Conservation (phyloP, 2,797 vertebrate species). For the Lophius americanus region DNA sequence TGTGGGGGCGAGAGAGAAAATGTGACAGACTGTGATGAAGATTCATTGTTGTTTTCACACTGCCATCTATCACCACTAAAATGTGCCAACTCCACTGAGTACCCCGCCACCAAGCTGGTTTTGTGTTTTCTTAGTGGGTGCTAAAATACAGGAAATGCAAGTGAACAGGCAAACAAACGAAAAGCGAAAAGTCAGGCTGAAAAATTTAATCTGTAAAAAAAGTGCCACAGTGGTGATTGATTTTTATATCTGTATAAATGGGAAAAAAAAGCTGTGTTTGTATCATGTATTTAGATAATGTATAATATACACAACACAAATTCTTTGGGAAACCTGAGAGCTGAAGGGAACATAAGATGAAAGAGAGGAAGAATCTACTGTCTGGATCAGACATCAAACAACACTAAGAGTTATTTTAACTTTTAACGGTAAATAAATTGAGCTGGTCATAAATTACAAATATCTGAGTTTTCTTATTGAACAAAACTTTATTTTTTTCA, state of each 20-base stretch:
- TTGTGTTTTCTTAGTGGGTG: constrained; percentile 37
- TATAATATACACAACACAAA: not conserved
- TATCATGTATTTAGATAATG: not conserved
- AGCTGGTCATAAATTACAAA: no score
- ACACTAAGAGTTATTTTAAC: not conserved
- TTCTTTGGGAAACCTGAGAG: constrained; percentile 2
- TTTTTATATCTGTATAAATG: constrained; percentile 24
- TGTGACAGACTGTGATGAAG: constrained; percentile 59
- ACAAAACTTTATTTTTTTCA: no score
- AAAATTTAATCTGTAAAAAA: constrained; percentile 34
- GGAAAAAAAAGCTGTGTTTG: not conserved
- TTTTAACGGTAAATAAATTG: no score
- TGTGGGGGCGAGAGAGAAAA: constrained; percentile 42
- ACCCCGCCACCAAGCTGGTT: constrained; percentile 34
- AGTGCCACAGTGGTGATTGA: constrained; percentile 29
- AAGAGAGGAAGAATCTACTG: constrained; percentile 4
- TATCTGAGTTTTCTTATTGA: no score
- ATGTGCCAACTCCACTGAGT: constrained; percentile 37
- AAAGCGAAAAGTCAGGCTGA: constrained; percentile 23
- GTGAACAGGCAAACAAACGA: constrained; percentile 36
- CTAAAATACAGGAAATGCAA: constrained; percentile 48
- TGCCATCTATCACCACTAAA: constrained; percentile 65
- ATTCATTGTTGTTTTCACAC: constrained; percentile 57
- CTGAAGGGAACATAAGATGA: constrained; percentile 13
- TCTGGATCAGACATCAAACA: constrained; percentile 6